Evolutionary conservation across 2,888 invertebrate species (phyloP), one percentile per base, ranked within the genome.

Genomic region (Thecophora atra): DNA sequence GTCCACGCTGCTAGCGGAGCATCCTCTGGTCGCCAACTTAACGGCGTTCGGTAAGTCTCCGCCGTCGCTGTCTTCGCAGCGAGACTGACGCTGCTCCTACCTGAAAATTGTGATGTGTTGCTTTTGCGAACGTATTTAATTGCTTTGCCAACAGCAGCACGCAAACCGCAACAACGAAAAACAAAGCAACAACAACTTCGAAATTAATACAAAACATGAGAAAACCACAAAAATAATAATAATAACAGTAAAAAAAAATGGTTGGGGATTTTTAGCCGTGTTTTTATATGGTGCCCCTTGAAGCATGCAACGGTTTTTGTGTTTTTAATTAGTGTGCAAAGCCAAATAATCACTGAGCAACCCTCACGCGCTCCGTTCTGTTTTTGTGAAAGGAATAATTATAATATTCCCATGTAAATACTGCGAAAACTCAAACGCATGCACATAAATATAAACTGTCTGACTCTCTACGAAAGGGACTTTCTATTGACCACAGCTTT

Each of bases 1-100:
- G 72, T 82, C 81, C 30, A 80, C 82, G 72, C 84, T 85, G 78
- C 85, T 84, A 67, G 84, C 86, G 19, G 86, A 87, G 76, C 86
- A 86, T 81, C 86, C 86, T 80, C 78, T 87, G 75, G 81, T 85
- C 19, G 86, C 87, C 65, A 87, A 86, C 80, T 80, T 87, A 72
- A 86, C 87, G 42, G 80, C 85, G 65, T 82, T 85, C 75, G 87
- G 87, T 87, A 75, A 79, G 81, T 76, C 8, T 56, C 11, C 54
- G 54, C 54, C 19, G 54, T 24, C 24, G 3, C 19, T 2, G 2
- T 19, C 54, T 21, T 24, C 54, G 19, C 24, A 6, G 52, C 6
- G 17, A 52, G 19, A 54, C n/a, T 17, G 19, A 54, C 54, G 54
- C 19, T 21, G 19, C 19, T 21, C n/a, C 19, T 24, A 54, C 19